These are phyloP conservation scores for Nasonia oneida DNA, from an alignment of 2,888 invertebrate species.

Conservation along the genomic window DNA sequence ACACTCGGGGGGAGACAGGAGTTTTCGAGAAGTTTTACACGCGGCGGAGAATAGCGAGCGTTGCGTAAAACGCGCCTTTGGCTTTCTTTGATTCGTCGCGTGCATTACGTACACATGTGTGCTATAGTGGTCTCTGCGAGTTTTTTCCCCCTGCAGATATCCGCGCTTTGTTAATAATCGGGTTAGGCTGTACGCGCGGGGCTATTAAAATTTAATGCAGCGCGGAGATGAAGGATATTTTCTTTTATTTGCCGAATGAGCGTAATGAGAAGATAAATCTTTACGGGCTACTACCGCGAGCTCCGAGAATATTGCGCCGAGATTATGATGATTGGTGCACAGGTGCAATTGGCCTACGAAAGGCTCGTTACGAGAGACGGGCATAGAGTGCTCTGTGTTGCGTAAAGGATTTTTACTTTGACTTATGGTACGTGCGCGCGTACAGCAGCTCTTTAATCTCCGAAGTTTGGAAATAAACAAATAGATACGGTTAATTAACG, in stretches of 20 bases:
- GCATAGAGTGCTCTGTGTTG: not conserved
- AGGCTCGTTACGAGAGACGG: not conserved
- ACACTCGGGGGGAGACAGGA: not conserved
- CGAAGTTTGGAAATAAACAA: conserved; percentile 7
- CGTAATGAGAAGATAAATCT: conserved; percentile 44
- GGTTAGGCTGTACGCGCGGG: not conserved
- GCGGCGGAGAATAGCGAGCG: not conserved
- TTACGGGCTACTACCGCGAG: conserved; percentile 6
- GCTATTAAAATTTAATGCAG: conserved; percentile 29
- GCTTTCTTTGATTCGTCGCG: not conserved
- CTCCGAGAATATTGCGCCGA: not conserved
- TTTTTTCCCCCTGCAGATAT: not conserved
- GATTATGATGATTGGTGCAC: conserved; percentile 10
- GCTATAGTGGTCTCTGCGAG: not conserved
- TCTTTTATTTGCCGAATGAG: conserved; percentile 31
- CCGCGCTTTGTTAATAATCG: not conserved
- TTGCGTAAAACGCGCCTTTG: not conserved
- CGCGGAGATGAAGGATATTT: not conserved
- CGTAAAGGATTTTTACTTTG: not conserved
- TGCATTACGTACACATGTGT: not conserved
- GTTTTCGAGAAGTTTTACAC: not conserved
- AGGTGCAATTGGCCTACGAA: conserved; percentile 6
- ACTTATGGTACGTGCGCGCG: not conserved
- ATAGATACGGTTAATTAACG: not conserved
- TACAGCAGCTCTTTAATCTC: not conserved